Base-by-base conservation (phyloP, 1,140 invertebrate species). In the Bombyx mandarina region DNA sequence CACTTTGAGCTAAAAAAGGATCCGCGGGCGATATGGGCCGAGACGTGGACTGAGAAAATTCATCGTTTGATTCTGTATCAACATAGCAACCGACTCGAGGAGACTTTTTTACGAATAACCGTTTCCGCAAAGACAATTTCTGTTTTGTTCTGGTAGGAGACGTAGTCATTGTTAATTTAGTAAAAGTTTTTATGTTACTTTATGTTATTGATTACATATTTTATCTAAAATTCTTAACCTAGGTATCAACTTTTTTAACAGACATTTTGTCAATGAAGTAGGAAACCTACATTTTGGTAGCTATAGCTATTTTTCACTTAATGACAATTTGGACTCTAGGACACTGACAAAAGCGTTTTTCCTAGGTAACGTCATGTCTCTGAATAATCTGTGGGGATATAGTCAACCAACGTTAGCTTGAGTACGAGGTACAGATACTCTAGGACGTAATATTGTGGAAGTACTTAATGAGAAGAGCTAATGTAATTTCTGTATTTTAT, bases 61-160 rank as follows among this genome's bases (percentile, higher is more conserved):
- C 83, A 60, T 86, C 83, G 54, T 82, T 81, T 8, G 83, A 86
- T 78, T 86, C 82, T 50, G 79, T 82, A 67, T 86, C 84, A 49
- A 86, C 78, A 75, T 83, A 84, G 69, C 86, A 88, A 50, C 86
- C 86, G 64, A 88, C 86, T 79, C 83, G 88, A 49, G 86, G 85
- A 9, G 86, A 88, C 65, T 88, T 88, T 68, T 88, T 88, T 49
- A 88, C 85, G 63, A 88, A 85, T 57, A 88, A 65, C 26, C 86
- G 78, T 69, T 88, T 88, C 43, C 86, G 77, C 52, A 88, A 66
- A 51, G 85, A 88, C 59, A 88, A 68, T 63, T 88, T 88, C 61
- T 88, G 83, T 68, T 88, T 88, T 60, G 76, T 70, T 66, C 75
- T 83, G 49, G 81, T 83, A 43, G 86, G 83, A 65, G 86, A 88